Percentiles rank a stretch among this genome's conserved stretches.
phyloP scores from a whole-genome alignment of 2,797 vertebrate genomes.

The Cossypha polioptera region DNA sequence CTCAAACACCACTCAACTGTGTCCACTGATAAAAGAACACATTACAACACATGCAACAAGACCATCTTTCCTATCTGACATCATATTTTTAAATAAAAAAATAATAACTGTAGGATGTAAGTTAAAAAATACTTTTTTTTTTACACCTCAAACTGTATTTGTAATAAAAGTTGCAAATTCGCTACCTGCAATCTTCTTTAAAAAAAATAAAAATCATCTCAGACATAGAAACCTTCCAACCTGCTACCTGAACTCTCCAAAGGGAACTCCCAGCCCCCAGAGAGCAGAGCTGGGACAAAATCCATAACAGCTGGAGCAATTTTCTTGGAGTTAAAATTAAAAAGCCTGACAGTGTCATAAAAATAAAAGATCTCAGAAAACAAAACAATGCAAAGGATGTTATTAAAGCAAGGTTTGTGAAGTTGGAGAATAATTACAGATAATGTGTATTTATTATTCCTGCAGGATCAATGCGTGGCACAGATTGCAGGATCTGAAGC shows the following conservation, averaged over 20 bases:
- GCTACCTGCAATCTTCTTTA: background rate
- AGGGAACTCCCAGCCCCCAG: background rate
- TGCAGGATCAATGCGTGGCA: slow-evolving; percentile 64
- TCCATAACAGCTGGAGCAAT: slow-evolving; percentile 42
- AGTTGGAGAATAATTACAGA: slow-evolving; percentile 73
- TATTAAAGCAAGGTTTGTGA: slow-evolving; percentile 67
- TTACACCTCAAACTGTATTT: background rate
- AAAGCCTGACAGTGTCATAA: slow-evolving; percentile 8
- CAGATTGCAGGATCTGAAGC: slow-evolving; percentile 40
- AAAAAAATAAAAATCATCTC: background rate
- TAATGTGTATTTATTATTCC: slow-evolving; percentile 72
- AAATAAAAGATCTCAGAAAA: background rate
- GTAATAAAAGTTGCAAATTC: background rate
- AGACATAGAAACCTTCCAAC: background rate
- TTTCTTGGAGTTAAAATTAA: slow-evolving; percentile 51
- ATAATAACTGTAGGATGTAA: background rate
- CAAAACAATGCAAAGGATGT: slow-evolving; percentile 13
- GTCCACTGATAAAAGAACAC: background rate
- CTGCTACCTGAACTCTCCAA: background rate
- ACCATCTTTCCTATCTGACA: background rate
- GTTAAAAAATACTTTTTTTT: background rate
- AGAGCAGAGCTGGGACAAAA: background rate
- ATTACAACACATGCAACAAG: background rate
- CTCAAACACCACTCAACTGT: fast-evolving
- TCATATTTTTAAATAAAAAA: background rate